Evolutionary conservation across 2,888 invertebrate species (phyloP).

Genomic region (Athripsodes cinereus): DNA sequence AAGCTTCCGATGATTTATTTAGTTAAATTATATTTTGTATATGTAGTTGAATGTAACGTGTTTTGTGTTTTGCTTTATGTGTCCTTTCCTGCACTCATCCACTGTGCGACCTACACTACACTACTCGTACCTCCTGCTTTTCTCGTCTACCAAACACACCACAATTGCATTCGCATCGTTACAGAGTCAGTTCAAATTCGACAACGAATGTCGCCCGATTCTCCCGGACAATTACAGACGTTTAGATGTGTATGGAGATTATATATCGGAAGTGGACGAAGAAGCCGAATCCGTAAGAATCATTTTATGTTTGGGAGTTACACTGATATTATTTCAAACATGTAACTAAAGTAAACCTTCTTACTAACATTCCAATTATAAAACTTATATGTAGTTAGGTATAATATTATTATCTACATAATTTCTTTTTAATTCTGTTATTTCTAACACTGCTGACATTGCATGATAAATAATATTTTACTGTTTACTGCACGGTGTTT

Average conservation of each 20-base stretch:
- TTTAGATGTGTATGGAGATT: constrained; percentile 51
- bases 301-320: no score
- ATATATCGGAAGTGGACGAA: constrained; percentile 47
- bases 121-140: constrained; percentile 19
- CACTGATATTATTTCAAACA: not conserved
- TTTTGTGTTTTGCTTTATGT: no score
- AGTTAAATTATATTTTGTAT: no score
- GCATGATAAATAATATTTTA: no score
- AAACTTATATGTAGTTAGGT: no score
- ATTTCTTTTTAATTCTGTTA: no score
- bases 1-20: no score
- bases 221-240: constrained; percentile 70
- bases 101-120: not conserved
- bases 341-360: not conserved
- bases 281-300: constrained; percentile 55
- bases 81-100: no score
- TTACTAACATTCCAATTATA: not conserved
- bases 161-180: constrained; percentile 12
- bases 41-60: no score
- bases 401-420: no score
- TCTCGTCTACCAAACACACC: constrained; percentile 25
- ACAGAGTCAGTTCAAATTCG: constrained; percentile 87
- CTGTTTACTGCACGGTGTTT: no score
- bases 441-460: no score
- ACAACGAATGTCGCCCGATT: constrained; percentile 72